Evolutionary conservation across 2,888 invertebrate species (phyloP), one percentile per base, ranked within the genome.

Genomic region (Parnassius orleans): DNA sequence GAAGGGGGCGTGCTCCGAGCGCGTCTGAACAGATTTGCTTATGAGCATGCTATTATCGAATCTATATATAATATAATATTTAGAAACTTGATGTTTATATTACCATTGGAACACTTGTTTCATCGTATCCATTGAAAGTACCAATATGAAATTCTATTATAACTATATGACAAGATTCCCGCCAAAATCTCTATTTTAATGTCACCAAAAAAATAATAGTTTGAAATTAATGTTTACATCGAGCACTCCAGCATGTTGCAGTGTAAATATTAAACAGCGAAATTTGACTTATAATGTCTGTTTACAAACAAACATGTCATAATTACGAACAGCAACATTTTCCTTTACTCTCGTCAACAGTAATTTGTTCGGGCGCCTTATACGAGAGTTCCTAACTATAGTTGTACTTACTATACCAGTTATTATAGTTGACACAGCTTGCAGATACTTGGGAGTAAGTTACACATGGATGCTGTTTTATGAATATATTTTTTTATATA

Each of bases 381-480:
- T 53, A 63, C 61, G 62, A 65, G 67, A 74, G 72, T 72, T 76
- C 44, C 56, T 61, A 71, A 65, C 69, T 72, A 61, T 71, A 71
- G 73, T 71, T 69, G 69, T 73, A 72, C 73, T 76, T 73, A 73
- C 71, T 65, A 67, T 61, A 66, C 67, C 75, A 69, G 75, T 78
- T 70, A 79, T 77, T 79, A 77, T 77, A 71, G 79, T 75, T 76
- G 76, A 75, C 77, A 72, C 72, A 75, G 73, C 74, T 70, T 67
- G 73, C 60, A 71, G 72, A 63, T 67, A 57, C 63, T 66, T 48
- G 12, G 60, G 65, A 41, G 12, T 41, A 24, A 46, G 53, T 57
- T 47, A 42, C 3, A 48, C 15, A 51, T 3, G 12, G 53, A 24
- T 9, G 19, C 24, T 14, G 10, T 2, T 42, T 48, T 46, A 56